Base-by-base conservation (phyloP, 2,888 invertebrate species). In the Lasioglossum zephyrum region DNA sequence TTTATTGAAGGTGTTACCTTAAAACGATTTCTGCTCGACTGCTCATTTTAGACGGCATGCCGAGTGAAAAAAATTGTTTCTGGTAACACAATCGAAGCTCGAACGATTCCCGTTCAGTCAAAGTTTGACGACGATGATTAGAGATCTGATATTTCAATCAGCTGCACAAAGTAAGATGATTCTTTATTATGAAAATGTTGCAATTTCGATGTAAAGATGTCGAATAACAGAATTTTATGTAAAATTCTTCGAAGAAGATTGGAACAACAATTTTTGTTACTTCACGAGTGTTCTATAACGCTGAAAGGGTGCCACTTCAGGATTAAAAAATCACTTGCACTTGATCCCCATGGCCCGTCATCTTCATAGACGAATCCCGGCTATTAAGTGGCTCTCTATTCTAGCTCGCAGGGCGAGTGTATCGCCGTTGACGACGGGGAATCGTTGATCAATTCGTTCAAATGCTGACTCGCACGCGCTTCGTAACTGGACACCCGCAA, bases 401-500 rank as follows among this genome's bases (percentile, higher is more conserved):
- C 39, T 39, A 39, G 39, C 4, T 39, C 31, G 31, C 9, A 31
- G 73, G 26, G 70, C 77, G 36, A 41, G 44, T 53, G 53, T 63
- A 26, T 49, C 69, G 41, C 16, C 22, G 26, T 75, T 57, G 77
- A 74, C 73, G 77, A 44, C 26, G 41, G 53, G 57, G 77, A 79
- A 81, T 87, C 76, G 74, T 49, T 70, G 74, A 78, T 73, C 79
- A 75, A 72, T 82, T 79, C 79, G 77, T 77, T 76, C 75, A 78
- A 81, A 78, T 74, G 77, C 66, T 66, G 86, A 49, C 60, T 66
- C 47, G 60, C 31, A 44, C 49, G 74, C 80, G 73, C 60, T 41
- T 74, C 81, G 90, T 91, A 92, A 92, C 91, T 87, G 89, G 88
- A 89, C 88, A 90, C 89, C 89, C 77, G 87, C 69, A 66, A 81